Evolutionary conservation across 2,888 invertebrate genomes (phyloP).

Genomic region (Tolmerus cingulatus): DNA sequence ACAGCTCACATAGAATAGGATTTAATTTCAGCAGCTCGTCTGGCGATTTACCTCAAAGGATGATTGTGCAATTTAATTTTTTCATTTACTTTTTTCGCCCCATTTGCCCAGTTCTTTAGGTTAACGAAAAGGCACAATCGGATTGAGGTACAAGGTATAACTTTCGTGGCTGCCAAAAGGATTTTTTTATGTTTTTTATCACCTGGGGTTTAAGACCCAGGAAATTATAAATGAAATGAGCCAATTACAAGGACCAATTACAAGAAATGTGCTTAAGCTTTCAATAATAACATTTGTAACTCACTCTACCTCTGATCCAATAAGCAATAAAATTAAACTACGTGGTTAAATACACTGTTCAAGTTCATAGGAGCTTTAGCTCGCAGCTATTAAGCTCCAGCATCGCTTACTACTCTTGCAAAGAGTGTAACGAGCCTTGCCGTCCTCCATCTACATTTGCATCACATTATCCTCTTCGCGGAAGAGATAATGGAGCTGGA

Average conservation of each 20-base stretch:
- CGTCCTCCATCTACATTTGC: too few relatives aligned
- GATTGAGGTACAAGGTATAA: not conserved
- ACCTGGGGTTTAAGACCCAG: not conserved
- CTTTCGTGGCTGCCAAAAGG: not conserved
- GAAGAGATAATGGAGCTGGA: too few relatives aligned
- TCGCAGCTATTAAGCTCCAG: too few relatives aligned
- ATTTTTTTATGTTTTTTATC: not conserved
- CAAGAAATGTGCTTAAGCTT: not conserved
- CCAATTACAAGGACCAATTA: not conserved
- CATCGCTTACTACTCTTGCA: too few relatives aligned
- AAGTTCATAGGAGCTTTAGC: too few relatives aligned
- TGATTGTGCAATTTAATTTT: not conserved
- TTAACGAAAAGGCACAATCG: not conserved
- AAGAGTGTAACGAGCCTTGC: too few relatives aligned
- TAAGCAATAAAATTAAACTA: too few relatives aligned
- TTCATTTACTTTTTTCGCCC: not conserved
- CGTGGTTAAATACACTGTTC: too few relatives aligned
- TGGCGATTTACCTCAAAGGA: not conserved
- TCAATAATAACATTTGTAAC: not conserved
- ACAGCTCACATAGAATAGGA: not conserved
- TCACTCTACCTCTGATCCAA: not conserved
- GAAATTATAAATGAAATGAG: not conserved
- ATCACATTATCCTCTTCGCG: too few relatives aligned
- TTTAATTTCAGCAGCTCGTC: not conserved
- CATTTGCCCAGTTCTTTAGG: not conserved